These are phyloP conservation scores for Chrysogorgia sp. DNA, from an alignment of 92 coral and sea anemone genomes.

Conservation along the genomic window DNA sequence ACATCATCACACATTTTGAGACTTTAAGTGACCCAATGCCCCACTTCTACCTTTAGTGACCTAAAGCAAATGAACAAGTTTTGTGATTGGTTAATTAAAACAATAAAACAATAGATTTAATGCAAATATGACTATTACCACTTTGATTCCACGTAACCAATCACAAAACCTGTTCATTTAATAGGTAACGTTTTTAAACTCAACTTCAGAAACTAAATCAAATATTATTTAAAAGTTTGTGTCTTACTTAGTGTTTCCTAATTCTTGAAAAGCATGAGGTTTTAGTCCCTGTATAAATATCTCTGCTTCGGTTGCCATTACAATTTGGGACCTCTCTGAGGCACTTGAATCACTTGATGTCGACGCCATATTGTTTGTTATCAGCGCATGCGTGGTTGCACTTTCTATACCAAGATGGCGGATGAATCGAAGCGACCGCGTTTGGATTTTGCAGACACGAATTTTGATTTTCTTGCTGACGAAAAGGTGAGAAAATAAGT, in stretches of 20 bases:
- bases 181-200: not conserved
- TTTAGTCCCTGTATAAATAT: conserved; percentile 83
- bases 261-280: conserved; percentile 67
- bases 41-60: too few relatives aligned
- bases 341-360: conserved; percentile 53
- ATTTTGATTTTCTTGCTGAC: conserved; percentile 1
- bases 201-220: not conserved
- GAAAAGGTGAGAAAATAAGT: conserved; percentile 18
- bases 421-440: conserved; percentile 52
- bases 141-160: too few relatives aligned
- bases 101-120: too few relatives aligned
- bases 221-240: not conserved
- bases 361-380: conserved; percentile 52
- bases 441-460: not conserved
- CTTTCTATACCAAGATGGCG: conserved; percentile 77
- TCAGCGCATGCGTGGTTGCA: conserved; percentile 25
- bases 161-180: too few relatives aligned
- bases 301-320: conserved; percentile 93
- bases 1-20: too few relatives aligned
- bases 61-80: too few relatives aligned
- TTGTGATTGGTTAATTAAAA: too few relatives aligned
- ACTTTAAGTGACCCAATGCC: too few relatives aligned
- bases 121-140: too few relatives aligned
- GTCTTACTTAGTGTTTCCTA: conserved; percentile 90
- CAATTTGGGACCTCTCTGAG: conserved; percentile 65